Percentiles rank a stretch among this genome's conserved stretches.
Evolutionary conservation across 2,113 vertebrate genomes (phyloP).

Genomic region (Coryphaenoides rupestris): DNA sequence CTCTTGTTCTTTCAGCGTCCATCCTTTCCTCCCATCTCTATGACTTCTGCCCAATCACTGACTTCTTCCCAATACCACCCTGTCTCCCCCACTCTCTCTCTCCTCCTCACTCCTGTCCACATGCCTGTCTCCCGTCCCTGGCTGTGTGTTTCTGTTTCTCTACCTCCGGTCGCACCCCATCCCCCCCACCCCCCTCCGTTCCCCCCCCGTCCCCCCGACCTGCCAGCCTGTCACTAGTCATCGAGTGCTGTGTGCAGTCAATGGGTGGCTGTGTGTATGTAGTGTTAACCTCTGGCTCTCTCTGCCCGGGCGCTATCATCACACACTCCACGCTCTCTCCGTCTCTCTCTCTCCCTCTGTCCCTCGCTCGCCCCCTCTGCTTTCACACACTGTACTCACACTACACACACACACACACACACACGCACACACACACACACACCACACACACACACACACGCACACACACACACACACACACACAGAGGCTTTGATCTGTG

Average conservation of each 20-base stretch:
- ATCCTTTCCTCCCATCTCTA: neutral
- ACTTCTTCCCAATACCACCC: neutral
- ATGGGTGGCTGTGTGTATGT: conserved; percentile 58
- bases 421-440: conserved; percentile 9
- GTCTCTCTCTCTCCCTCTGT: conserved; percentile 4
- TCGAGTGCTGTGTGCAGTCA: conserved; percentile 61
- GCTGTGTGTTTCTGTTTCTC: conserved; percentile 17
- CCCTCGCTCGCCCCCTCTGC: neutral
- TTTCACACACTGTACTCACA: neutral
- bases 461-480: no score
- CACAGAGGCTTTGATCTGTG: conserved; percentile 60
- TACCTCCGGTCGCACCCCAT: neutral
- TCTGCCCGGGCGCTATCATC: neutral
- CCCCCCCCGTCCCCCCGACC: conserved; percentile 5
- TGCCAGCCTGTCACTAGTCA: conserved; percentile 54
- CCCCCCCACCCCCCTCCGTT: neutral
- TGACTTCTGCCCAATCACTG: neutral
- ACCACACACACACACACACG: no score
- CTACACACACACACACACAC: conserved; percentile 3
- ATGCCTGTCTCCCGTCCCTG: no score
- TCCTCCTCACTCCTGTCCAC: neutral
- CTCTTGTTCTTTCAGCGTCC: neutral
- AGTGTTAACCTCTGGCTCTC: conserved; percentile 50
- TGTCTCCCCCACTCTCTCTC: conserved; percentile 1
- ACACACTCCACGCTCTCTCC: no score